These are phyloP conservation scores for Phalanger gymnotis DNA, from an alignment of 2,797 vertebrate genomes.

Conservation along the genomic window DNA sequence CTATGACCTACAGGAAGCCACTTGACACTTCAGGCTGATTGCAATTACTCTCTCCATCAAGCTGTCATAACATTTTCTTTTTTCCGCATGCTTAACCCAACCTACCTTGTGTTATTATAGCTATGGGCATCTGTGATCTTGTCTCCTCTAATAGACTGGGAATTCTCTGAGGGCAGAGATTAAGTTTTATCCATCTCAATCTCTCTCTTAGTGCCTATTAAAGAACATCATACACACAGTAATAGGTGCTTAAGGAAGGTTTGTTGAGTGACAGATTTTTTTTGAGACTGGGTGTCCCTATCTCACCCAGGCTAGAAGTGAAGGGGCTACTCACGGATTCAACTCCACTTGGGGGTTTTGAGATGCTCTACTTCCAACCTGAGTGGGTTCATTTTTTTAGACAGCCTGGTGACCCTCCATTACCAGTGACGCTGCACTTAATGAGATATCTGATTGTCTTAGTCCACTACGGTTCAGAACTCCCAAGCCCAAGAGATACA, in stretches of 20 bases:
- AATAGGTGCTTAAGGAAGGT: not conserved
- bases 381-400: not conserved
- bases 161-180: not conserved
- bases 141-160: not conserved
- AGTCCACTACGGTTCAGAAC: not conserved
- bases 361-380: not conserved
- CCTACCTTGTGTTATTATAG: not conserved
- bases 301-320: not conserved
- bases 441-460: not conserved
- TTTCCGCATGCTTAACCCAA: not conserved
- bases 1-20: not conserved
- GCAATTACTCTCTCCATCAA: not conserved
- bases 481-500: not conserved
- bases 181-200: not conserved
- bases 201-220: not conserved
- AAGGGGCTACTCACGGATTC: not conserved
- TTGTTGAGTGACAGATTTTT: not conserved
- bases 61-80: not conserved
- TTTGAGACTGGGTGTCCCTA: not conserved
- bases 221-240: not conserved
- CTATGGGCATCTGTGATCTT: not conserved
- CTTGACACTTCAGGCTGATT: not conserved
- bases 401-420: not conserved
- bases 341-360: not conserved
- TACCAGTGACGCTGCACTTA: not conserved